These are phyloP conservation scores for Dioctria linearis DNA, from an alignment of 2,888 invertebrate species.

Conservation along the genomic window DNA sequence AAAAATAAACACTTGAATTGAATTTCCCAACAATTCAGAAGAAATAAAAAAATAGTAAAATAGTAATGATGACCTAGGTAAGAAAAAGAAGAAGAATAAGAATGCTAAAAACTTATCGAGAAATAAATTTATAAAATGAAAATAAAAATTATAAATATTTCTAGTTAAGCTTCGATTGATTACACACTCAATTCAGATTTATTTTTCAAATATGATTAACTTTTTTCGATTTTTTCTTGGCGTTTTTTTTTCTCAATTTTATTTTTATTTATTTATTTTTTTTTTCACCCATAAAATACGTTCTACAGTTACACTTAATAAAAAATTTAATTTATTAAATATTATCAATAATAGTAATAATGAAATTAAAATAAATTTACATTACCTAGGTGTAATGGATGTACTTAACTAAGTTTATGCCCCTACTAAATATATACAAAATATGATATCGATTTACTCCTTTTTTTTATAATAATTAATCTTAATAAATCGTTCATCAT, in stretches of 20 bases:
- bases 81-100: conserved; percentile 9
- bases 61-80: background rate
- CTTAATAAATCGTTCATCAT: background rate
- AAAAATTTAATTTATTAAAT: conserved; percentile 51
- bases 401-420: conserved; percentile 42
- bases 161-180: conserved; percentile 16
- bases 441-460: conserved; percentile 40
- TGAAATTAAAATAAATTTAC: conserved; percentile 47
- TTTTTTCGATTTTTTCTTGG: background rate
- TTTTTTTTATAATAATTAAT: background rate
- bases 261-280: background rate
- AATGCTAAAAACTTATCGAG: conserved; percentile 24
- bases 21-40: conserved; percentile 39
- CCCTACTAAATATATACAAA: conserved; percentile 42
- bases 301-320: conserved; percentile 38
- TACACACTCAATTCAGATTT: background rate
- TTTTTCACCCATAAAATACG: conserved; percentile 30
- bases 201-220: background rate
- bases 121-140: background rate
- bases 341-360: conserved; percentile 42
- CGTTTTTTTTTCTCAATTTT: conserved; percentile 9
- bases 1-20: background rate
- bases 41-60: background rate
- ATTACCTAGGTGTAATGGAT: conserved; percentile 43
- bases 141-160: conserved; percentile 44